Evolutionary conservation across 1,140 invertebrate species (phyloP), one percentile per base, ranked within the genome.

Genomic region (Trichonephila inaurata): DNA sequence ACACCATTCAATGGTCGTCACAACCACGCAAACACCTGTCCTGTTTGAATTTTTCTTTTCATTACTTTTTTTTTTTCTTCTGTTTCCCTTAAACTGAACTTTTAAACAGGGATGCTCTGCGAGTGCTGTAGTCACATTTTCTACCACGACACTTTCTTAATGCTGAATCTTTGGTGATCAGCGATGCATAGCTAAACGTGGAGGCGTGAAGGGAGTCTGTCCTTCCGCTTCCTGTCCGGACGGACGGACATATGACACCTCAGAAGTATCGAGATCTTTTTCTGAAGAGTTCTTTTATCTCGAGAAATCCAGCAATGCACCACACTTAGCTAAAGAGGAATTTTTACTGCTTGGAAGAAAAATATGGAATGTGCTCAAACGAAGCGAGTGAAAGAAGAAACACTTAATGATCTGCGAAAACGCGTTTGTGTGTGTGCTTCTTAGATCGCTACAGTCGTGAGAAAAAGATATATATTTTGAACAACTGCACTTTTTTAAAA

Each of bases 201-300:
- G 64, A 44, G 88, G 86, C 40, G 87, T 87, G 85, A 28, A 33
- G 24, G 40, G n/a, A 19, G 51, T 24, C 18, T 33, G 60, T 24
- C 85, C 88, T 89, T 89, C 88, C 88, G 40, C 88, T 89, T 89
- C 88, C 88, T 89, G 88, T 51, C 88, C 16, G 60, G 10, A n/a
- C 4, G 60, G 10, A n/a, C 4, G 24, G 62, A 58, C 62, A 72
- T 64, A 51, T 58, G 64, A 72, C 62, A 72, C 64, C 24, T 28
- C 51, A 77, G 18, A 64, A 62, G 28, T 40, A 33, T 40, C 14
- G 18, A 77, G 33, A 77, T 40, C 14, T 16, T 77, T 77, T 21
- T 28, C 6, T 77, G 28, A 77, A 77, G 33, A 28, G 72, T 40
- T 77, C 72, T 77, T 40, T 12, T 66, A 66, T 66, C 16, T 33